phyloP scores from a whole-genome alignment of 2,113 vertebrate genomes.

The Polypterus senegalus region DNA sequence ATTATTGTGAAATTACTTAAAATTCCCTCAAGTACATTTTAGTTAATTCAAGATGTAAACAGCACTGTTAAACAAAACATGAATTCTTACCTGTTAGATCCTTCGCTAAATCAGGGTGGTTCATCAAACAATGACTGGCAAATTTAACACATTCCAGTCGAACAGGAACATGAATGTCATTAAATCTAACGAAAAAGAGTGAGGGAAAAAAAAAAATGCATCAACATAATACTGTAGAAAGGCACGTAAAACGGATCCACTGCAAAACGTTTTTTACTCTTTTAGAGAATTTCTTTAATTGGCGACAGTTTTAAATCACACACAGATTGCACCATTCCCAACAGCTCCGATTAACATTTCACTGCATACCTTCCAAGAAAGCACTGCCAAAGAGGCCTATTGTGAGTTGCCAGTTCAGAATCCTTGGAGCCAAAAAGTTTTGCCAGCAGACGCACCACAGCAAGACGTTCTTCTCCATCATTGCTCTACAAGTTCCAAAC shows the following conservation, averaged over 20 bases:
- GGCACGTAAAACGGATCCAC: too few relatives aligned
- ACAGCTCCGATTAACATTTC: neutral
- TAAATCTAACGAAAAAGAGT: slow-evolving; percentile 64
- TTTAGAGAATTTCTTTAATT: too few relatives aligned
- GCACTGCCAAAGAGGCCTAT: slow-evolving; percentile 94
- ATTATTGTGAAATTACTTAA: too few relatives aligned
- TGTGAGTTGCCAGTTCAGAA: slow-evolving; percentile 92
- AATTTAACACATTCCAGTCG: slow-evolving; percentile 97
- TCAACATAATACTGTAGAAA: slow-evolving; percentile 4
- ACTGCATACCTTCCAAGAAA: slow-evolving; percentile 82
- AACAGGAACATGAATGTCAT: slow-evolving; percentile 97
- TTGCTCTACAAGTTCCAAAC: slow-evolving; percentile 65
- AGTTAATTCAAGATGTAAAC: too few relatives aligned
- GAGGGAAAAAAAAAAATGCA: slow-evolving; percentile 15
- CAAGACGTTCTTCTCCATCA: slow-evolving; percentile 89
- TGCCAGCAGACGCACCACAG: slow-evolving; percentile 86
- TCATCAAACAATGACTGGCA: slow-evolving; percentile 98
- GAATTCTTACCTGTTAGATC: slow-evolving; percentile 81
- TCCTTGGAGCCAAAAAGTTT: slow-evolving; percentile 96
- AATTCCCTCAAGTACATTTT: too few relatives aligned
- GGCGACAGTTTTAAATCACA: neutral
- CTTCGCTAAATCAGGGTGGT: slow-evolving; percentile 93
- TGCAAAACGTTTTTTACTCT: too few relatives aligned
- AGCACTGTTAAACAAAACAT: too few relatives aligned
- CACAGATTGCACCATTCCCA: neutral